Conservation (phyloP, 2,113 vertebrate genomes). For the Diphyllodes magnificus region DNA sequence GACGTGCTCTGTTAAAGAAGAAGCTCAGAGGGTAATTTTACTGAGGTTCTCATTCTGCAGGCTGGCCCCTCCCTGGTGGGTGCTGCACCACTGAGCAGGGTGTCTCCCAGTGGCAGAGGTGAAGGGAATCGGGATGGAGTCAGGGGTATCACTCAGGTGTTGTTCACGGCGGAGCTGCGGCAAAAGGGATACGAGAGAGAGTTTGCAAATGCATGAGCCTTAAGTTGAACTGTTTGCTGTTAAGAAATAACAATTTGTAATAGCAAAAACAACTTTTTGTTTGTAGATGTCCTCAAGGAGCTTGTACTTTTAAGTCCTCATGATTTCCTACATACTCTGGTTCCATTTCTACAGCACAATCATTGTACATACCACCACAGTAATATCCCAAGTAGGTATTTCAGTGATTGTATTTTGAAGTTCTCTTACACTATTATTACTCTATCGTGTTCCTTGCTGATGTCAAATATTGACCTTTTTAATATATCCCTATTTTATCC, state of each 20-base stretch:
- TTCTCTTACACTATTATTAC: slow-evolving; percentile 57
- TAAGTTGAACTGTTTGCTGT: slow-evolving; percentile 28
- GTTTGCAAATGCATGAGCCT: slow-evolving; percentile 46
- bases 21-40: slow-evolving; percentile 32
- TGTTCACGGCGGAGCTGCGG: neutral
- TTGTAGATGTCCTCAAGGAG: slow-evolving; percentile 96
- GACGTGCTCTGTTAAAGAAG: neutral
- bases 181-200: neutral
- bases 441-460: slow-evolving; percentile 44
- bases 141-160: neutral
- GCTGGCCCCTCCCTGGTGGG: slow-evolving; percentile 3
- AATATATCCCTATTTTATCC: slow-evolving; percentile 69
- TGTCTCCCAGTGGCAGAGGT: neutral
- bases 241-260: slow-evolving; percentile 61
- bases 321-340: slow-evolving; percentile 98
- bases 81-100: neutral
- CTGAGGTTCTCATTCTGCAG: neutral
- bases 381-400: slow-evolving; percentile 94
- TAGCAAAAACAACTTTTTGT: slow-evolving; percentile 54
- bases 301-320: slow-evolving; percentile 97
- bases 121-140: neutral
- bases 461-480: slow-evolving; percentile 61
- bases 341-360: slow-evolving; percentile 99
- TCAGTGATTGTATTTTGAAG: slow-evolving; percentile 55
- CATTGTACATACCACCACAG: slow-evolving; percentile 99